These are phyloP conservation scores for Platalea minor DNA, from an alignment of 2,797 vertebrate genomes.

Conservation along the genomic window DNA sequence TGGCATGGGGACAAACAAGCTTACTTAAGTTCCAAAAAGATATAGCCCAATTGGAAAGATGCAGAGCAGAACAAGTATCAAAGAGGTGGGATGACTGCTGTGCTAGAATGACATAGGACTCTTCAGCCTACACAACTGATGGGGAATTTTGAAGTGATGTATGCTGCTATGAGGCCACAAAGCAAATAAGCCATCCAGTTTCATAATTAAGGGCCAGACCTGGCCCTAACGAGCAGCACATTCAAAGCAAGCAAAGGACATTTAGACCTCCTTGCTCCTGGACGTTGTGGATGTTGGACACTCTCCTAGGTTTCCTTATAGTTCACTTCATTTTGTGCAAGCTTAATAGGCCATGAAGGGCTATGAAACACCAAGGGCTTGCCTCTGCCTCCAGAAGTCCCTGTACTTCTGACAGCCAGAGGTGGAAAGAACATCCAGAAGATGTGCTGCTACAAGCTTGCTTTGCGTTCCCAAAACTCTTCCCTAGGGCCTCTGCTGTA, in stretches of 20 bases:
- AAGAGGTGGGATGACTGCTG: not conserved
- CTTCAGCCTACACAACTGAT: not conserved
- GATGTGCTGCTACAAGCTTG: not conserved
- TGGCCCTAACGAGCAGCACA: not conserved
- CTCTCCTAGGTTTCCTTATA: not conserved
- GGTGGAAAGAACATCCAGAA: not conserved
- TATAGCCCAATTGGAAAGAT: not conserved
- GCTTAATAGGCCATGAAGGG: not conserved
- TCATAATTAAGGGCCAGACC: not conserved
- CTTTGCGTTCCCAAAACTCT: not conserved
- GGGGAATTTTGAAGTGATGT: not conserved
- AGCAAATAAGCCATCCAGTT: not conserved
- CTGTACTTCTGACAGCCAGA: not conserved
- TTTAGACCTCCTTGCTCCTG: not conserved
- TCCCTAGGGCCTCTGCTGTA: not conserved
- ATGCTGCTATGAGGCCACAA: fast-evolving
- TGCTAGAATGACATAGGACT: not conserved
- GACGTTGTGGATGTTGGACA: not conserved
- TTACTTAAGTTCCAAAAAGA: not conserved
- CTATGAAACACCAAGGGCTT: not conserved
- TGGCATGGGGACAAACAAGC: not conserved
- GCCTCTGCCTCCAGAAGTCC: not conserved
- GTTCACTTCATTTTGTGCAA: not conserved
- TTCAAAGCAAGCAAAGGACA: not conserved
- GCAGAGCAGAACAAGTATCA: not conserved